Percentiles rank a stretch among this genome's conserved stretches.
These are phyloP conservation scores for Sarcophaga subvicina DNA, from an alignment of 2,888 invertebrate genomes.

Conservation along the genomic window DNA sequence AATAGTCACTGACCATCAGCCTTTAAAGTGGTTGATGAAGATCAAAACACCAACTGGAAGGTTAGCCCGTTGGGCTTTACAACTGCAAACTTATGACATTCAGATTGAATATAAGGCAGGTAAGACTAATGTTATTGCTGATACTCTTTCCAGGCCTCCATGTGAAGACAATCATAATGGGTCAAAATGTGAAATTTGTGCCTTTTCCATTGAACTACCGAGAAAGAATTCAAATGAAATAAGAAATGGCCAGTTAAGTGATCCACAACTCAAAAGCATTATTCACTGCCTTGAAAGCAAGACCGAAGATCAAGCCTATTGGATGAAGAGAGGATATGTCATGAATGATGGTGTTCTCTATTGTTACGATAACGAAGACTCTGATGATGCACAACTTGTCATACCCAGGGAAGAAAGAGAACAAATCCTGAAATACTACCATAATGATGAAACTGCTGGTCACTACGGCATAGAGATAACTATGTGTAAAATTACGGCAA, in stretches of 20 bases:
- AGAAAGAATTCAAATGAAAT: conserved; percentile 12
- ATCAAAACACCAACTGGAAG: conserved; percentile 76
- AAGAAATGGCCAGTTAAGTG: conserved; percentile 32
- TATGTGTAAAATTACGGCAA: too few relatives aligned
- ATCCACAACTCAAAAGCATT: conserved; percentile 32
- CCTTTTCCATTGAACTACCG: conserved; percentile 43
- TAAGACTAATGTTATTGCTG: conserved; percentile 73
- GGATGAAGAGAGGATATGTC: conserved; percentile 28
- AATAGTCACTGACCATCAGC: conserved; percentile 80
- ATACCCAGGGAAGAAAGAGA: conserved; percentile 2
- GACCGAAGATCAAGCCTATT: conserved; percentile 25
- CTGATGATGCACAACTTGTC: background rate
- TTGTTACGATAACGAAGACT: too few relatives aligned
- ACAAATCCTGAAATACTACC: too few relatives aligned
- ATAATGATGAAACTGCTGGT: too few relatives aligned
- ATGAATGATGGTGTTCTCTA: background rate
- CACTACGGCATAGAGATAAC: too few relatives aligned
- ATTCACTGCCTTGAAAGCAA: conserved; percentile 27
- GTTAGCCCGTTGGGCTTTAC: conserved; percentile 81
- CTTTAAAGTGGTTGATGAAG: background rate
- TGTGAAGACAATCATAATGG: conserved; percentile 21
- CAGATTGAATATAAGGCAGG: conserved; percentile 79
- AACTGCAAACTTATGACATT: conserved; percentile 78
- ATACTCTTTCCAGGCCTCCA: conserved; percentile 61
- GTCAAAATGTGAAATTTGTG: conserved; percentile 22